Conservation (phyloP, 2,888 invertebrate genomes). For the Spodoptera picta region DNA sequence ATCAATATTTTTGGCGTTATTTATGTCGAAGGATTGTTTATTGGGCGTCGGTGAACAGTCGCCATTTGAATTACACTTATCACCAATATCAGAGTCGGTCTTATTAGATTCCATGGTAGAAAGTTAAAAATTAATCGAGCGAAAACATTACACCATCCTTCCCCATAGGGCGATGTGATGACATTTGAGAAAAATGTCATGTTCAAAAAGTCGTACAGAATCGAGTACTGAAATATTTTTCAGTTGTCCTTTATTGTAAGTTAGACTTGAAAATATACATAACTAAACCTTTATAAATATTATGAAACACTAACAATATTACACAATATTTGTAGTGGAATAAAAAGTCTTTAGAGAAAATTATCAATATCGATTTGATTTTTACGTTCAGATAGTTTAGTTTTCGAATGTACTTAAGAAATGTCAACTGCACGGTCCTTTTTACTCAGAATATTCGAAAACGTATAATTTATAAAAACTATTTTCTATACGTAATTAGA, state of each 20-base stretch:
- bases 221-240: neutral
- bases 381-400: neutral
- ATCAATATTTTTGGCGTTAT: slow-evolving; percentile 85
- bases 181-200: slow-evolving; percentile 65
- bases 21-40: slow-evolving; percentile 71
- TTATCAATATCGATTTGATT: too few species aligned
- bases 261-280: neutral
- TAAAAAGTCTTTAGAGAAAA: too few species aligned
- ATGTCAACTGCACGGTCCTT: slow-evolving; percentile 20
- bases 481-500: neutral
- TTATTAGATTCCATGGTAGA: slow-evolving; percentile 80
- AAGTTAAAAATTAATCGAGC: slow-evolving; percentile 72
- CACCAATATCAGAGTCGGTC: slow-evolving; percentile 70
- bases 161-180: slow-evolving; percentile 63
- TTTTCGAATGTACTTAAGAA: slow-evolving; percentile 19
- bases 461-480: neutral
- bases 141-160: slow-evolving; percentile 84
- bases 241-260: neutral
- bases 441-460: slow-evolving; percentile 6
- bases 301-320: too few species aligned
- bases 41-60: slow-evolving; percentile 72
- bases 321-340: too few species aligned
- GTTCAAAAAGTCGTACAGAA: slow-evolving; percentile 48
- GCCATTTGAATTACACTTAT: slow-evolving; percentile 77
- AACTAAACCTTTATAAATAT: neutral